Conservation (phyloP, 2,113 vertebrate genomes). For the Oriolus oriolus region DNA sequence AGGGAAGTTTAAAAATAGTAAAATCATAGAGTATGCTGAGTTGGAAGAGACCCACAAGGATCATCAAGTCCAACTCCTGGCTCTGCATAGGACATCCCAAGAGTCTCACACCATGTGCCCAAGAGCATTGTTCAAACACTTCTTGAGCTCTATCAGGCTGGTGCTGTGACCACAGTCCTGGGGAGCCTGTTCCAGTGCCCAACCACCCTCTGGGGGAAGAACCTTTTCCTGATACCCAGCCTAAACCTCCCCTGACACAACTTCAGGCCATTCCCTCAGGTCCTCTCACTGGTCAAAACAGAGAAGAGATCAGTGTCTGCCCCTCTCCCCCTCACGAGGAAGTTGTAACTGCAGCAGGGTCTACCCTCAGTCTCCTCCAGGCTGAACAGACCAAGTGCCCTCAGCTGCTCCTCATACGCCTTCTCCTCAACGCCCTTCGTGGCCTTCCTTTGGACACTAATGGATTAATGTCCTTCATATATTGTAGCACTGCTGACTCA, state of each 20-base stretch:
- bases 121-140: rapidly evolving
- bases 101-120: not conserved
- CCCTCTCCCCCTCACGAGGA: rapidly evolving
- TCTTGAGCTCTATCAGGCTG: not conserved
- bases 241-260: rapidly evolving
- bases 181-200: not conserved
- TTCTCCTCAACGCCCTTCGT: not conserved
- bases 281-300: not conserved
- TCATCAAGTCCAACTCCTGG: rapidly evolving
- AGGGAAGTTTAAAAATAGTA: not conserved
- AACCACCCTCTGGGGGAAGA: rapidly evolving
- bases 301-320: not conserved
- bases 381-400: not conserved
- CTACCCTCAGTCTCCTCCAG: not conserved
- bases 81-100: not conserved
- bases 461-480: not conserved
- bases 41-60: not conserved
- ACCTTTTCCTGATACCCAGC: not conserved
- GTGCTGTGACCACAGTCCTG: not conserved
- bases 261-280: not conserved
- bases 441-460: not conserved
- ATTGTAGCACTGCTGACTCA: not conserved
- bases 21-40: not conserved
- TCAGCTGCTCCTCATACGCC: rapidly evolving
- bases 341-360: not conserved